Conservation (phyloP, 2,113 vertebrate genomes). For the Carlito syrichta region DNA sequence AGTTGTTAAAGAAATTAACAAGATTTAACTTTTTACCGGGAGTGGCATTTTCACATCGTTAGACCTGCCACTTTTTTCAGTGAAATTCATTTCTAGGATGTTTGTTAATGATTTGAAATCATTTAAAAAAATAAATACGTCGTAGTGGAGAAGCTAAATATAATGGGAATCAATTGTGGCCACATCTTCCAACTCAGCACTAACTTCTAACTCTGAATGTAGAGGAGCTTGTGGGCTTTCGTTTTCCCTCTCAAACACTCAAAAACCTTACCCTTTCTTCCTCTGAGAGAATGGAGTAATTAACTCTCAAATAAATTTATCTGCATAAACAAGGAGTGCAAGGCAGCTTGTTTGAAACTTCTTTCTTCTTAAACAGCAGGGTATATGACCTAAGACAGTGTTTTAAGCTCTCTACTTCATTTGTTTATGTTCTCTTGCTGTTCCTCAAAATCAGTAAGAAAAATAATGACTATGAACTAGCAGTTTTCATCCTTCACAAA, state of each 20-base stretch:
- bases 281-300: not conserved
- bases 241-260: not conserved
- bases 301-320: not conserved
- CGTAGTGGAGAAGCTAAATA: not conserved
- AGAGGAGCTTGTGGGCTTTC: not conserved
- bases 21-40: not conserved
- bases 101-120: not conserved
- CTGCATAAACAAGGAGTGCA: not conserved
- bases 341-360: not conserved
- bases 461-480: not conserved
- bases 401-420: not conserved
- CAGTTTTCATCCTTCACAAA: not conserved
- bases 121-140: not conserved
- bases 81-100: not conserved
- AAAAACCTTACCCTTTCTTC: not conserved
- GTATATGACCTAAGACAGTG: no score
- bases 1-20: constrained; percentile 62
- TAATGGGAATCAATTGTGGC: not conserved
- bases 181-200: not conserved
- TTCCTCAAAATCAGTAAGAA: not conserved
- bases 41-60: not conserved
- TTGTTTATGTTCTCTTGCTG: not conserved
- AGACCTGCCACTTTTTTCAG: not conserved
- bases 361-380: not conserved
- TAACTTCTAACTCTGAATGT: not conserved